Base-by-base conservation (phyloP, 2,797 vertebrate species). In the Centroberyx gerrardi region DNA sequence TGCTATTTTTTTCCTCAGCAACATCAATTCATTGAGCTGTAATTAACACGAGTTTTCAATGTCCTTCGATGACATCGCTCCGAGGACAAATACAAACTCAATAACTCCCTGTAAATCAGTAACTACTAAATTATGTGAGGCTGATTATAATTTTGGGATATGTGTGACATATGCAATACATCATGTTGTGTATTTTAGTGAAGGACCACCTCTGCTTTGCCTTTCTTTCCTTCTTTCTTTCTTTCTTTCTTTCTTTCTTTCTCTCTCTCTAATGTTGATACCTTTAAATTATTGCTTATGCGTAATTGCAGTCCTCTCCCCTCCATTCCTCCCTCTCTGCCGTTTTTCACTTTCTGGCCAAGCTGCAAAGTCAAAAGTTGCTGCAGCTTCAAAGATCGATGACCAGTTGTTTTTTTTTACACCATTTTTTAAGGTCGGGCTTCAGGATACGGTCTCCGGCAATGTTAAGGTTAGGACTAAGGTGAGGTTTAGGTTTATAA, bases 21-120 rank as follows among this genome's bases (percentile, higher is more conserved):
- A 40, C 80, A 82, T 87, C 65, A 74, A 72, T 83, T 83, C 70
- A 86, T 59, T 79, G 76, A 75, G 77, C 74, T 80, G 85, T 90
- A 90, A 93, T 92, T 86, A 92, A 88, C 82, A 67, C 13, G 38
- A 62, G 76, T 79, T 88, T 80, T 72, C 52, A 73, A 81, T 87
- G 78, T 87, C 82, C 82, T 80, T 85, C 73, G 49, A 29, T 84
- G 76, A 87, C 87, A 81, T 87, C 15, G 71, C 88, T 88, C 52
- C 2, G 33, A 81, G 91, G 84, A 68, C 65, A 77, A 84, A 80
- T 73, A 73, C 36, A 82, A 79, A 87, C 51, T 38, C 74, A 68
- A 83, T 81, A 66, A 78, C 85, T 87, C 73, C 28, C 70, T 74
- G 38, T 80, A 82, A 85, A 74, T 75, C 82, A 74, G 42, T 52